These are phyloP conservation scores for Chaetops frenatus DNA, from an alignment of 2,113 vertebrate species.

Conservation along the genomic window DNA sequence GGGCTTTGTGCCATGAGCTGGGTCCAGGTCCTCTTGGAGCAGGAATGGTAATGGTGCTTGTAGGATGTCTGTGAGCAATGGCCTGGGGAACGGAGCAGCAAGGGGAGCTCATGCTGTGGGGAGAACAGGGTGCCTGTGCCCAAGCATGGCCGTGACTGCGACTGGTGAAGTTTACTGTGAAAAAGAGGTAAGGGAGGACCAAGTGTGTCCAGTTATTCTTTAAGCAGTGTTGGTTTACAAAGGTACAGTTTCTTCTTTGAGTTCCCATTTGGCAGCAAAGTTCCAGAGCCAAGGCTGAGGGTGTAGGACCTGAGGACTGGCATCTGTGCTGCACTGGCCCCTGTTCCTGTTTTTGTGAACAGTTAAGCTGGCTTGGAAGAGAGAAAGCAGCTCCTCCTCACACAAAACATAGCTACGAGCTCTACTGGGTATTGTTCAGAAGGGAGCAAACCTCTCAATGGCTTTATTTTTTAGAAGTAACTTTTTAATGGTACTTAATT, in stretches of 20 bases:
- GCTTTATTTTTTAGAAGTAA: slow-evolving; percentile 56
- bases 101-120: fast-evolving
- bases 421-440: slow-evolving; percentile 38
- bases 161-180: not conserved
- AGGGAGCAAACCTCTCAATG: slow-evolving; percentile 49
- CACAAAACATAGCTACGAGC: not conserved
- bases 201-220: fast-evolving
- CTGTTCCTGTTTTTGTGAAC: not conserved
- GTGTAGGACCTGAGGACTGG: not conserved
- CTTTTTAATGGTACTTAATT: slow-evolving; percentile 26
- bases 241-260: not conserved
- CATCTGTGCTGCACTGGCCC: not conserved
- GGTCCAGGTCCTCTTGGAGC: not conserved
- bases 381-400: not conserved
- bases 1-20: not conserved
- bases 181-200: not conserved
- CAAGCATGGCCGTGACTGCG: fast-evolving
- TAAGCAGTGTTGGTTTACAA: no score
- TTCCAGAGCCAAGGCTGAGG: not conserved
- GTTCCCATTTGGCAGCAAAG: not conserved
- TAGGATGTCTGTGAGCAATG: fast-evolving
- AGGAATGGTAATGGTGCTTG: fast-evolving
- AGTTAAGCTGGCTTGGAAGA: not conserved
- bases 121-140: not conserved
- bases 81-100: fast-evolving